A percentile compares a stretch with the other conserved stretches of the same genome.
Evolutionary conservation across 2,113 vertebrate species (phyloP).

Genomic region (Oceanodroma tethys): DNA sequence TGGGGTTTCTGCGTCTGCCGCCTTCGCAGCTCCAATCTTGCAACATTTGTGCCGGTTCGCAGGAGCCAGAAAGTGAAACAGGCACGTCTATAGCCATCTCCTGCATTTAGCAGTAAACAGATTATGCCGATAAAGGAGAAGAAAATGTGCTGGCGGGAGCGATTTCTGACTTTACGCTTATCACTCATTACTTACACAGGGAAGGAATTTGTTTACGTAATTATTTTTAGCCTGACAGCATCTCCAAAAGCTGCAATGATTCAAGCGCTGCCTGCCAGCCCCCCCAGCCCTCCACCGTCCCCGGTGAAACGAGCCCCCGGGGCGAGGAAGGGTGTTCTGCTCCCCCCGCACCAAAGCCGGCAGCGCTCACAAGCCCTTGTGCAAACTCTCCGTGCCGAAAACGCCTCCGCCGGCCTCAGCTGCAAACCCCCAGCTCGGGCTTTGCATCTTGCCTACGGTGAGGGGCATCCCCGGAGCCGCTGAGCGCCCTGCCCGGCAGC

Average conservation of each 20-base stretch:
- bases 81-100: conserved; percentile 28
- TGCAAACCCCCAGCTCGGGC: neutral
- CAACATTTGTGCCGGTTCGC: conserved; percentile 14
- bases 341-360: neutral
- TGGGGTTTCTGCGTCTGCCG: conserved; percentile 23
- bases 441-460: neutral
- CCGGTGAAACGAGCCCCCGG: fast-evolving
- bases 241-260: neutral
- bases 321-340: neutral
- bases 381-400: neutral
- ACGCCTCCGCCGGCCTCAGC: neutral
- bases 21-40: conserved; percentile 13
- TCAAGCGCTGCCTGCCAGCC: neutral
- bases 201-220: conserved; percentile 15
- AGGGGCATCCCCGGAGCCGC: neutral
- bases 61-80: neutral
- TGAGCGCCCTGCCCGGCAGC: neutral
- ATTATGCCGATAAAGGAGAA: neutral
- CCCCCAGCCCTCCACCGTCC: neutral
- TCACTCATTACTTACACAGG: neutral
- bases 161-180: neutral
- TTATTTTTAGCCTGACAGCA: conserved; percentile 24
- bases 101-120: neutral
- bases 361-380: neutral
- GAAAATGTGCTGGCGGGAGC: conserved; percentile 32